A percentile compares a stretch with the other conserved stretches of the same genome.
Conservation (phyloP, 2,888 invertebrate genomes). For the Ceramica pisi region DNA sequence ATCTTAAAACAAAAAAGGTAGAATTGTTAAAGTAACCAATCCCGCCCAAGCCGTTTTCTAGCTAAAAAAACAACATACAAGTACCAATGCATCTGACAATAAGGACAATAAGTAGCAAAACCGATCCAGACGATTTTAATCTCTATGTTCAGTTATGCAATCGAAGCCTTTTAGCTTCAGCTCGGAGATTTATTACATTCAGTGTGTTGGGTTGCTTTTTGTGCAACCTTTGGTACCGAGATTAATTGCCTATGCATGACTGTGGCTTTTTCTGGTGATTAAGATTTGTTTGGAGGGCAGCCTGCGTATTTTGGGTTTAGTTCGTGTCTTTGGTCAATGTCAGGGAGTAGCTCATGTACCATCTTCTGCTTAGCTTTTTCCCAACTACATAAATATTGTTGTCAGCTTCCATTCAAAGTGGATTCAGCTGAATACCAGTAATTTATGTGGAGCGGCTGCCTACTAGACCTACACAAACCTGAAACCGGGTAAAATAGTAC, state of each 20-base stretch:
- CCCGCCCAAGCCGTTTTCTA: not conserved
- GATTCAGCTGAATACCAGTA: too few species aligned
- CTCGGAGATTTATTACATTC: slow-evolving; percentile 54
- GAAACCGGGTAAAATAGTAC: too few species aligned
- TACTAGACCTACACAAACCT: too few species aligned
- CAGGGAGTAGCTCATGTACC: not conserved
- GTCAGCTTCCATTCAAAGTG: too few species aligned
- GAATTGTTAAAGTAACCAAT: not conserved
- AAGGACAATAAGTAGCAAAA: slow-evolving; percentile 35
- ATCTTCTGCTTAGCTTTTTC: too few species aligned
- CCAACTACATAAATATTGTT: too few species aligned
- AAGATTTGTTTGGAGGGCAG: slow-evolving; percentile 35
- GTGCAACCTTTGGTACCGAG: slow-evolving; percentile 23
- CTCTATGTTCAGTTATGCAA: slow-evolving; percentile 39
- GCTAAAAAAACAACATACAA: not conserved
- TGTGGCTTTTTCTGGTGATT: slow-evolving; percentile 26
- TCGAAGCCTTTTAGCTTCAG: slow-evolving; percentile 43
- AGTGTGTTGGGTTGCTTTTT: slow-evolving; percentile 38
- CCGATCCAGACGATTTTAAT: slow-evolving; percentile 45
- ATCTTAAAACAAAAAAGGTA: not conserved
- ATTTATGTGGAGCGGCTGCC: too few species aligned
- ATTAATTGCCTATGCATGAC: slow-evolving; percentile 47
- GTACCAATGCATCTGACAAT: slow-evolving; percentile 19
- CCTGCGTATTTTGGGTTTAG: slow-evolving; percentile 18
- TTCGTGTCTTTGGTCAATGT: slow-evolving; percentile 10